phyloP scores from a whole-genome alignment of 1,140 invertebrate genomes.

The Cyphomyrmex costatus region DNA sequence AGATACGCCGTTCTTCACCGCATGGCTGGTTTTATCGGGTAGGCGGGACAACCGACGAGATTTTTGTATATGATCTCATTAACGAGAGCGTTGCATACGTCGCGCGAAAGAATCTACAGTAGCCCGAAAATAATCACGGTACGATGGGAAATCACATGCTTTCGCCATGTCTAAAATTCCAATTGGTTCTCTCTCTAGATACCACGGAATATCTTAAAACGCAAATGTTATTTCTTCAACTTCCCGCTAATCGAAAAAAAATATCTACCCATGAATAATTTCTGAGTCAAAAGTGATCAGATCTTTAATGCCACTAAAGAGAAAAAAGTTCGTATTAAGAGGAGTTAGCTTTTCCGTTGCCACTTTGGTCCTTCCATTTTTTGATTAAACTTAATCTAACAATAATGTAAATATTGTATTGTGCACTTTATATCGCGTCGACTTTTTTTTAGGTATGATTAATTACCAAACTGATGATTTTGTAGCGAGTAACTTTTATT shows the following conservation, averaged over 20 bases:
- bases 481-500: too few relatives aligned
- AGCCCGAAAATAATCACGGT: constrained; percentile 25
- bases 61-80: constrained; percentile 41
- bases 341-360: too few relatives aligned
- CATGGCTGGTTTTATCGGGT: constrained; percentile 30
- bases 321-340: neutral
- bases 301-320: neutral
- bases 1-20: constrained; percentile 12
- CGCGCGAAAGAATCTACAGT: constrained; percentile 23
- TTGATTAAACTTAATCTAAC: too few relatives aligned
- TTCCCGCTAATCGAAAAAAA: neutral
- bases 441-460: too few relatives aligned
- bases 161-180: constrained; percentile 12
- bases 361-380: too few relatives aligned
- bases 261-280: neutral
- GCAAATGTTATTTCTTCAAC: neutral
- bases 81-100: constrained; percentile 43
- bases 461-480: too few relatives aligned
- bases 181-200: neutral
- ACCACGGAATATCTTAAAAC: neutral
- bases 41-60: constrained; percentile 20
- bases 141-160: neutral
- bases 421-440: too few relatives aligned
- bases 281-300: neutral
- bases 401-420: too few relatives aligned